Conservation (phyloP, 2,797 vertebrate genomes). For the Bovichtus diacanthus region DNA sequence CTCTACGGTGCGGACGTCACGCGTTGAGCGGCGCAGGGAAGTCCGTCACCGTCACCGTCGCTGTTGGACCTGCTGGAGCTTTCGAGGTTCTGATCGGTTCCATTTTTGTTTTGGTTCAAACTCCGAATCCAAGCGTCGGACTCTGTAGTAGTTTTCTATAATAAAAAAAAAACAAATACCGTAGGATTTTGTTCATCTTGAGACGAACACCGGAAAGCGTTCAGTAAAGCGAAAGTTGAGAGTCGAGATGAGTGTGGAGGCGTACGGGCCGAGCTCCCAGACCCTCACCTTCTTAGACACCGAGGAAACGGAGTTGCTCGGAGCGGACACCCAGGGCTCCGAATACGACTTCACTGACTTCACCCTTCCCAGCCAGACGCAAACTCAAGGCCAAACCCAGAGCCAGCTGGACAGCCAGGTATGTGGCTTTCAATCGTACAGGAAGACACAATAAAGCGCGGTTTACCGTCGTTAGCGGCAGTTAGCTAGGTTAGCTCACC, state of each 20-base stretch:
- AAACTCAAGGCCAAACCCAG: slow-evolving; percentile 91
- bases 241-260: slow-evolving; percentile 93
- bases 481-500: slow-evolving; percentile 46
- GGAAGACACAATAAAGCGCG: slow-evolving; percentile 81
- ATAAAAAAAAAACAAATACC: slow-evolving; percentile 7
- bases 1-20: slow-evolving; percentile 65
- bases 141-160: background rate
- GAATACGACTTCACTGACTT: slow-evolving; percentile 98
- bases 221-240: slow-evolving; percentile 72
- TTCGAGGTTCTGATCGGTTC: slow-evolving; percentile 75
- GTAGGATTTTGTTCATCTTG: slow-evolving; percentile 22
- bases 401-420: slow-evolving; percentile 92
- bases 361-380: slow-evolving; percentile 94
- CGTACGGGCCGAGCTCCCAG: slow-evolving; percentile 97
- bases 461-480: slow-evolving; percentile 46
- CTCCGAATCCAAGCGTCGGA: slow-evolving; percentile 5
- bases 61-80: slow-evolving; percentile 77
- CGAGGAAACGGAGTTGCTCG: slow-evolving; percentile 94
- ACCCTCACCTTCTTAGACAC: slow-evolving; percentile 97
- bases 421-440: slow-evolving; percentile 38
- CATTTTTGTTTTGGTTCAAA: slow-evolving; percentile 72
- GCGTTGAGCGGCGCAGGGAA: slow-evolving; percentile 72
- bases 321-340: slow-evolving; percentile 95
- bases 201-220: slow-evolving; percentile 46
- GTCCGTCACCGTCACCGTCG: slow-evolving; percentile 70